Conservation (phyloP, 2,113 vertebrate genomes). For the Rhinoptilus africanus region DNA sequence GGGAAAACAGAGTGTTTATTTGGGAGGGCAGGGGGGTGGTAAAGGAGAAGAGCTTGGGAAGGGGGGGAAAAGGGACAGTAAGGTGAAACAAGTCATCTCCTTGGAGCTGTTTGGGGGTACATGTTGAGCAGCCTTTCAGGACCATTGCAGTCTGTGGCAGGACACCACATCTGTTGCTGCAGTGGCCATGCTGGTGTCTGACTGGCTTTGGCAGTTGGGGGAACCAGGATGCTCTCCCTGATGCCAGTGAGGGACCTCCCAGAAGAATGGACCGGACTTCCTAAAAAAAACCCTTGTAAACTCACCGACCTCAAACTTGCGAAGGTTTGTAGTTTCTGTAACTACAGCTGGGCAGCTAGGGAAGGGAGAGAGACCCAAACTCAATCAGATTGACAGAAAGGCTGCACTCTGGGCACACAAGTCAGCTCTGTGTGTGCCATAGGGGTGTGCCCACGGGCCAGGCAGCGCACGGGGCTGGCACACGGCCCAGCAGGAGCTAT, state of each 20-base stretch:
- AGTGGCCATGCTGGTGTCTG: neutral
- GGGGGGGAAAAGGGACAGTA: fast-evolving
- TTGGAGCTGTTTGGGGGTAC: neutral
- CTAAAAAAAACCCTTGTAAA: neutral
- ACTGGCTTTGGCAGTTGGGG: fast-evolving
- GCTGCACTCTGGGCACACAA: neutral
- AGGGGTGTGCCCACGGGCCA: neutral
- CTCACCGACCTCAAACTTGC: neutral
- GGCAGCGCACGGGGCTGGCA: neutral
- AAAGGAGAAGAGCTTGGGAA: neutral
- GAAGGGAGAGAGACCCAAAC: neutral
- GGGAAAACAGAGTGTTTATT: neutral
- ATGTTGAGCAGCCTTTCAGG: neutral
- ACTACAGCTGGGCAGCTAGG: neutral
- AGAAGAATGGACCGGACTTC: neutral
- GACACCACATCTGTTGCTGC: neutral
- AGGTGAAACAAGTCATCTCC: neutral
- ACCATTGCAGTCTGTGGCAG: neutral
- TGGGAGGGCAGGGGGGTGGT: neutral
- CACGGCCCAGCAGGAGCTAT: fast-evolving
- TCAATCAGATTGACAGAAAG: neutral
- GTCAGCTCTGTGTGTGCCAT: fast-evolving
- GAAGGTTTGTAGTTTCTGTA: neutral
- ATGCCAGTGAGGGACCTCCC: neutral
- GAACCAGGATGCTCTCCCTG: neutral